Percentiles rank a stretch among this genome's conserved stretches.
phyloP scores from a whole-genome alignment of 2,888 invertebrate species.

The Acrocera orbiculus region DNA sequence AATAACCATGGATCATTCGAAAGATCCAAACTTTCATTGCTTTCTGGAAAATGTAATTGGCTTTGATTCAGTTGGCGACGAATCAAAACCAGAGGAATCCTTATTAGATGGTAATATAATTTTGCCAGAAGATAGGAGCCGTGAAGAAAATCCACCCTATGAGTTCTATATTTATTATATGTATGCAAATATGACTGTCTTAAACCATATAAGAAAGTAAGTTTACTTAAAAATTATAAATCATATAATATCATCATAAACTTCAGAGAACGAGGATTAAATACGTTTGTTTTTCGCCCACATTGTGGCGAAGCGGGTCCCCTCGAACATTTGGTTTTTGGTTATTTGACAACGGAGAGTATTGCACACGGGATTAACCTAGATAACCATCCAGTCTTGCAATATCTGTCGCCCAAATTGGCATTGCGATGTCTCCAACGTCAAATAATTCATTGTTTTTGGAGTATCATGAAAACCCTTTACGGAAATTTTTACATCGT shows the following conservation, averaged over 20 bases:
- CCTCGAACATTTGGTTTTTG: slow-evolving; percentile 92
- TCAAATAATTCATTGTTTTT: slow-evolving; percentile 96
- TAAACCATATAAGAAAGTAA: slow-evolving; percentile 85
- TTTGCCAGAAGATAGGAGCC: slow-evolving; percentile 70
- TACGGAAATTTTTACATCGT: slow-evolving; percentile 81
- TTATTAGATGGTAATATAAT: slow-evolving; percentile 66
- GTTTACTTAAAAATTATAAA: slow-evolving; percentile 17
- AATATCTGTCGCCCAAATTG: slow-evolving; percentile 94
- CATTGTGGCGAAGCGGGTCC: slow-evolving; percentile 99
- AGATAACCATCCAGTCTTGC: slow-evolving; percentile 91
- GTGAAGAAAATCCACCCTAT: slow-evolving; percentile 92
- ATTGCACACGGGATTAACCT: slow-evolving; percentile 93
- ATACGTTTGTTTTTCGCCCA: slow-evolving; percentile 87
- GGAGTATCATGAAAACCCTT: slow-evolving; percentile 89
- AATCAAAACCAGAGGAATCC: slow-evolving; percentile 95
- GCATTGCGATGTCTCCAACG: slow-evolving; percentile 97
- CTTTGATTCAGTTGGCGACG: slow-evolving; percentile 98
- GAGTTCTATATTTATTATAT: slow-evolving; percentile 97
- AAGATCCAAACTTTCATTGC: slow-evolving; percentile 83
- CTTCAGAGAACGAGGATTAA: slow-evolving; percentile 66
- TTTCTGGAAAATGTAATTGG: slow-evolving; percentile 76
- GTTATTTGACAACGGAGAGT: slow-evolving; percentile 93
- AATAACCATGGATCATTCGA: slow-evolving; percentile 80
- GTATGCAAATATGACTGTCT: slow-evolving; percentile 88
- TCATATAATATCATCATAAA: slow-evolving; percentile 54